Base-by-base conservation (phyloP, 2,113 vertebrate species). In the Clarias batrachus region DNA sequence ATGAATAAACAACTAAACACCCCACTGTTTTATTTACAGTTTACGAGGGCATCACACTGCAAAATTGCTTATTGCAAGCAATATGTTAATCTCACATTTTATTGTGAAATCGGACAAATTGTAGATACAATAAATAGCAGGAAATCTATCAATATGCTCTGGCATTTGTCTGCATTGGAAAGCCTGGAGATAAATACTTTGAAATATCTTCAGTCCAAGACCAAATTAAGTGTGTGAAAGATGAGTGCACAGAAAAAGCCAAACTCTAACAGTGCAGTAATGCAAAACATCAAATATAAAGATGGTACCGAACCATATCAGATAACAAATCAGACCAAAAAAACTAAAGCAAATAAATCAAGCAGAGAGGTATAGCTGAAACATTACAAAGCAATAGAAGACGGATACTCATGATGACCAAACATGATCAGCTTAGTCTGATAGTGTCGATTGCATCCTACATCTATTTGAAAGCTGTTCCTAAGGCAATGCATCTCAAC, bases 221-320 rank as follows among this genome's bases (percentile, higher is more conserved):
- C 77, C 84, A 66, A 56, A 77, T 81, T 37, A 80, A 92, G 93
- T 93, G 92, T 93, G 60, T 78, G 60, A 91, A 91, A 94, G 93
- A 95, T 95, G 93, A 95, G 94, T 94, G 94, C 91, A 82, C 89
- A 90, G 85, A 13, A 82, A 91, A 92, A 92, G 91, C 93, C 92
- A 93, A 54, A 2, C 92, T 94, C 93, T 94, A 91, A 91, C 82
- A 41, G 91, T 91, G 90, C 91, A 86, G 82, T 52, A 54, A 91
- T 92, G 93, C 86, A 8, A 93, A 91, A 87, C 92, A 93, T 94
- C 93, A 95, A 93, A 95, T 92, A 79, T 90, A 57, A 30, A 19
- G 54, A 27, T 16, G 48, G 52, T 88, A 93, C 92, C 93, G 79
- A 88, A 82, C 82, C 73, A 84, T 84, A 60, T 89, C 84, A 85